Evolutionary conservation across 2,888 invertebrate genomes (phyloP), one percentile per base, ranked within the genome.

Genomic region (Holacanthella duospinosa): DNA sequence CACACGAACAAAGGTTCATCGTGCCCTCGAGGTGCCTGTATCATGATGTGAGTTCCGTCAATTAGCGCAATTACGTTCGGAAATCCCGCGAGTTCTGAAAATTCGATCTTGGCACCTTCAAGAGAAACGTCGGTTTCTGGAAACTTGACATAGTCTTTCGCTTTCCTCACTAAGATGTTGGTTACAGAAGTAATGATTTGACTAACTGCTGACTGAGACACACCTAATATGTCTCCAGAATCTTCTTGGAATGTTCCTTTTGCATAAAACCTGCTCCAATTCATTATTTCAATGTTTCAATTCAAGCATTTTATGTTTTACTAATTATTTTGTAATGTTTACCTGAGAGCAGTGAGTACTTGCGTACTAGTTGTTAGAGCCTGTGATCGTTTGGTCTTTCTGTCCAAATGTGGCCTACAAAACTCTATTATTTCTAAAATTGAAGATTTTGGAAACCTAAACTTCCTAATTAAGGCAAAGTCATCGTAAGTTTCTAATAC

Each of bases 161-260:
- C 48, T 27, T 24, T n/a, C 9, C 6, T 6, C 9, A 43, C 27
- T 16, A 60, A 24, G 24, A 48, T 60, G 6, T 44, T 53, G 4
- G 60, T 16, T n/a, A 60, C 28, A 19, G 3, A 19, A 6, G 2
- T 12, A 4, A 63, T 16, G 1, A 28, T 6, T n/a, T 56, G 1
- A 26, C 59, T 54, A 1, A 48, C 56, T 28, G 43, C 54, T 0
- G 59, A 29, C 24, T 63, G 63, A 1, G 63, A 63, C 19, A 63
- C n/a, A 9, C 60, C 60, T 3, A 27, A 16, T 1, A 55, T 29
- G 36, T 60, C 60, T 19, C 43, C 43, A 19, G 21, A 27, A 21
- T 55, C 60, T 24, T 55, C 55, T 29, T 63, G 63, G 55, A 60
- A 63, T n/a, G 60, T 29, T 1, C 60, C 63, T 43, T 19, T 29